Conservation (phyloP, 1,140 invertebrate species). For the Drosophila cardini region DNA sequence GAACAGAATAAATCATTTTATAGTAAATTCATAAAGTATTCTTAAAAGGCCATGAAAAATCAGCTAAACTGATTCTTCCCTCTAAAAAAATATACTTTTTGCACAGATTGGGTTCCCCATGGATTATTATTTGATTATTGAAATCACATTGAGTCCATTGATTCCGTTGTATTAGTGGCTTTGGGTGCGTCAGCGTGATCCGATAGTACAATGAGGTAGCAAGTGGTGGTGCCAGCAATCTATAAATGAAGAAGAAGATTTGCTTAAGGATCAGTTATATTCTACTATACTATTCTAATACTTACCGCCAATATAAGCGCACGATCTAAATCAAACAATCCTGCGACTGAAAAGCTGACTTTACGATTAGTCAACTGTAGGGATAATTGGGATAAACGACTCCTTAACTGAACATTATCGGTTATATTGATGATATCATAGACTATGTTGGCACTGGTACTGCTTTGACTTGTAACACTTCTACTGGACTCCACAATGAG, state of each 20-base stretch:
- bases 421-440: constrained; percentile 82
- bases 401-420: constrained; percentile 69
- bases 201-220: constrained; percentile 76
- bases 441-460: constrained; percentile 65
- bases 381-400: constrained; percentile 69
- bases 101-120: too few relatives aligned
- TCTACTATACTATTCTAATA: not conserved
- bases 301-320: constrained; percentile 81
- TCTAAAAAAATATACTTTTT: too few relatives aligned
- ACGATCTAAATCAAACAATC: constrained; percentile 77
- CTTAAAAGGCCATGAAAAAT: too few relatives aligned
- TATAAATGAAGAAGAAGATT: constrained; percentile 9
- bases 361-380: constrained; percentile 73
- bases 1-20: too few relatives aligned
- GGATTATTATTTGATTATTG: too few relatives aligned
- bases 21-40: too few relatives aligned
- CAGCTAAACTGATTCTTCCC: too few relatives aligned
- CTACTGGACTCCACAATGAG: constrained; percentile 79
- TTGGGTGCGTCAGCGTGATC: constrained; percentile 58
- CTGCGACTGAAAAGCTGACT: constrained; percentile 76
- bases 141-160: constrained; percentile 7
- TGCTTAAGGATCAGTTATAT: not conserved
- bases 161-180: constrained; percentile 3
- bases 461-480: constrained; percentile 69
- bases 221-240: constrained; percentile 81